Evolutionary conservation across 2,888 invertebrate species (phyloP).

Genomic region (Nephrotoma flavescens): DNA sequence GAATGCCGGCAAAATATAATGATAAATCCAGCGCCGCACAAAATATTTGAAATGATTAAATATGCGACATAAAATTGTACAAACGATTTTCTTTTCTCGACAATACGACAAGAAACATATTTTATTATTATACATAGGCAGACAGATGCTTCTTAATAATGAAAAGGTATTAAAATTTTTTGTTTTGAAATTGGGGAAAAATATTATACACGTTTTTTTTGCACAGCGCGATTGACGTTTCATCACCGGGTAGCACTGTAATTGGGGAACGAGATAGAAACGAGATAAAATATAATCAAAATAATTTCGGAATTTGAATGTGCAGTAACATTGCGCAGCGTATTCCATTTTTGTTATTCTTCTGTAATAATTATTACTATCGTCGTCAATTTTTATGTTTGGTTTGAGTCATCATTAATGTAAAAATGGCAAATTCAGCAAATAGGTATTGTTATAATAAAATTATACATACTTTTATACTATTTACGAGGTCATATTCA

Average conservation of each 20-base stretch:
- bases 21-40: neutral
- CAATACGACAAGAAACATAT: neutral
- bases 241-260: neutral
- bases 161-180: neutral
- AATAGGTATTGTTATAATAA: neutral
- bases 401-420: neutral
- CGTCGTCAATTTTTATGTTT: neutral
- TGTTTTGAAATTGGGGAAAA: neutral
- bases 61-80: neutral
- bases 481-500: neutral
- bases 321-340: neutral
- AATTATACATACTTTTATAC: neutral
- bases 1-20: neutral
- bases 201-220: neutral
- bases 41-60: neutral
- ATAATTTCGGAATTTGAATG: neutral
- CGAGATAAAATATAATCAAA: too few relatives aligned
- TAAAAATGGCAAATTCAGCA: neutral
- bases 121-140: neutral
- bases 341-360: neutral
- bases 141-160: neutral
- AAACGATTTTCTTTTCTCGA: neutral
- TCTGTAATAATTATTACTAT: neutral
- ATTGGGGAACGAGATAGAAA: neutral
- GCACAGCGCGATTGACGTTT: neutral